Percentiles rank a stretch among this genome's conserved stretches.
phyloP scores from a whole-genome alignment of 2,113 vertebrate species.

The Aptenodytes patagonicus region DNA sequence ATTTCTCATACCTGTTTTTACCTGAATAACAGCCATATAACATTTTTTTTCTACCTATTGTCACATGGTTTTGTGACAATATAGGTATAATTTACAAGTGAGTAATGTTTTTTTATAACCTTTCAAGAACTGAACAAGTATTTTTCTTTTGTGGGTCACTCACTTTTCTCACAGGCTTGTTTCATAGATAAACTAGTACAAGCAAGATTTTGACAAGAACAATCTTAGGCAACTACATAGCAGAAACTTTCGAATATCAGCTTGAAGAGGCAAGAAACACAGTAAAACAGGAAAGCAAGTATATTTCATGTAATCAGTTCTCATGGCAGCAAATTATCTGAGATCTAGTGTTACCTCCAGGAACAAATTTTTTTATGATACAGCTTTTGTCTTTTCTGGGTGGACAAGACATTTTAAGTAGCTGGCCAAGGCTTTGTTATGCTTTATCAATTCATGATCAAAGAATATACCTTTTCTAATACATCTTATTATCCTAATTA shows the following conservation, averaged over 20 bases:
- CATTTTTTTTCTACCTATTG: neutral
- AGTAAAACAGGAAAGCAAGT: neutral
- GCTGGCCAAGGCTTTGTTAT: neutral
- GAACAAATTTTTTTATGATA: neutral
- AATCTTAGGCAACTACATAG: neutral
- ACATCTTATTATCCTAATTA: slow-evolving; percentile 18
- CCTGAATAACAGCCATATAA: neutral
- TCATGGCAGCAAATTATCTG: neutral
- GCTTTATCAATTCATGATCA: slow-evolving; percentile 41
- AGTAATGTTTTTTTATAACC: neutral
- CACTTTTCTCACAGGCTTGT: neutral
- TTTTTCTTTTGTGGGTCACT: neutral
- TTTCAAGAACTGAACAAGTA: neutral
- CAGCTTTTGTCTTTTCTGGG: neutral
- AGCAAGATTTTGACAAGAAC: neutral
- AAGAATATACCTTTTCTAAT: neutral
- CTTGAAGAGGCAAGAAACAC: neutral
- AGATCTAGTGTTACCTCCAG: neutral
- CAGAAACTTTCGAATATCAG: neutral
- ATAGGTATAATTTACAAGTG: neutral
- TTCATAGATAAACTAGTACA: neutral
- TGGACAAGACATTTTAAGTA: slow-evolving; percentile 14
- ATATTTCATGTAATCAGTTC: neutral
- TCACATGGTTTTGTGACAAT: neutral
- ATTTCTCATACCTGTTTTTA: neutral